phyloP scores from a whole-genome alignment of 2,888 invertebrate species.

The Rhagonycha lutea region DNA sequence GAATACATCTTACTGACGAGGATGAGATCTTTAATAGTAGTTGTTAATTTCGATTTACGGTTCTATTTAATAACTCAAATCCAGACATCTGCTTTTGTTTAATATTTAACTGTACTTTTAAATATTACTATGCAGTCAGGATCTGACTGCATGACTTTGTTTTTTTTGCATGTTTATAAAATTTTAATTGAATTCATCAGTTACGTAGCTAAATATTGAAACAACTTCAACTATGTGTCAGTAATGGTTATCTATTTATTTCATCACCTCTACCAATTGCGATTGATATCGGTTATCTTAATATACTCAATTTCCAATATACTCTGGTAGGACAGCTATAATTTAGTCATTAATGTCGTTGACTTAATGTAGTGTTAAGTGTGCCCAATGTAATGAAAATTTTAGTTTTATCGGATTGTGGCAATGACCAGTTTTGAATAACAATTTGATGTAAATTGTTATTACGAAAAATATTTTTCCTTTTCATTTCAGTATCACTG shows the following conservation, averaged over 20 bases:
- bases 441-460: not conserved
- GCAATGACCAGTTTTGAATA: not conserved
- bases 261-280: not conserved
- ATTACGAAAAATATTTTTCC: too few relatives aligned
- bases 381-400: not conserved
- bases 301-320: not conserved
- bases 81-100: not conserved
- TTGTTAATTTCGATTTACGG: not conserved
- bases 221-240: not conserved
- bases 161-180: too few relatives aligned
- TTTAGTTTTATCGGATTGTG: not conserved
- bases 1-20: not conserved
- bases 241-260: not conserved
- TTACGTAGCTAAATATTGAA: not conserved
- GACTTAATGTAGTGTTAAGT: not conserved
- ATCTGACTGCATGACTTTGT: too few relatives aligned
- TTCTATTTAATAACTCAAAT: not conserved
- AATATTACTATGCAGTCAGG: not conserved
- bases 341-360: not conserved
- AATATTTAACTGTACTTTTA: not conserved
- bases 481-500: too few relatives aligned
- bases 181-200: not conserved
- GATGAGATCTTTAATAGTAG: not conserved
- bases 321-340: not conserved
- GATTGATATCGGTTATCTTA: not conserved